Percentiles rank a stretch among this genome's conserved stretches.
Evolutionary conservation across 1,140 invertebrate species (phyloP).

Genomic region (Neelides sp.): DNA sequence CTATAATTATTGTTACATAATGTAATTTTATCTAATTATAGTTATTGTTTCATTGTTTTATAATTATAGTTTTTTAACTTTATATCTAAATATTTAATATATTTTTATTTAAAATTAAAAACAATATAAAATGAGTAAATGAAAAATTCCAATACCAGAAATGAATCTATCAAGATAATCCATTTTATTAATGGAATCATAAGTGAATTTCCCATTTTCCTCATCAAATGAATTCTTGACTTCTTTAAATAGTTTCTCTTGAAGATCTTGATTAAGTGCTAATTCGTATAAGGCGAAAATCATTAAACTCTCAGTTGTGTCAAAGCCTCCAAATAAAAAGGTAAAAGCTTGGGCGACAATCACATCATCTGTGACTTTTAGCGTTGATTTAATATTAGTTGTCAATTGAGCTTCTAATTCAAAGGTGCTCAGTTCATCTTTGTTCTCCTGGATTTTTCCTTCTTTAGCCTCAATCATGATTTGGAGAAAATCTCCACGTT

Average conservation of each 20-base stretch:
- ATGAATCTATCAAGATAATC: conserved; percentile 12
- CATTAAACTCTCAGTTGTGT: conserved; percentile 35
- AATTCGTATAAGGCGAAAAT: conserved; percentile 34
- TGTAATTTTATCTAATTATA: no score
- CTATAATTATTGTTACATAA: no score
- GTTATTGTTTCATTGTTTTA: no score
- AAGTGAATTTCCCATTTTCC: conserved; percentile 9
- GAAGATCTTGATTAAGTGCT: conserved; percentile 35
- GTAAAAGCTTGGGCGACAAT: conserved; percentile 32
- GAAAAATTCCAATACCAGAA: conserved; percentile 33
- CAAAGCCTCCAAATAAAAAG: conserved; percentile 39
- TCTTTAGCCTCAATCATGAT: conserved; percentile 36
- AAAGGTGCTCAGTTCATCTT: neutral
- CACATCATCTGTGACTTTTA: conserved; percentile 11
- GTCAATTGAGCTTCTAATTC: conserved; percentile 34
- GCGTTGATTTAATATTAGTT: conserved; percentile 17
- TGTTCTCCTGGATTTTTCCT: conserved; percentile 26
- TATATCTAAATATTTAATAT: no score
- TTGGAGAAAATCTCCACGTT: conserved; percentile 37
- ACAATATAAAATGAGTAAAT: no score
- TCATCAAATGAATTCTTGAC: conserved; percentile 18
- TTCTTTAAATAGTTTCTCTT: conserved; percentile 35
- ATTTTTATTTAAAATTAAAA: no score
- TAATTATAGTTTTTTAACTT: no score
- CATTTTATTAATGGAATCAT: conserved; percentile 12